phyloP scores from a whole-genome alignment of 2,888 invertebrate species.

The Patella caerulea region DNA sequence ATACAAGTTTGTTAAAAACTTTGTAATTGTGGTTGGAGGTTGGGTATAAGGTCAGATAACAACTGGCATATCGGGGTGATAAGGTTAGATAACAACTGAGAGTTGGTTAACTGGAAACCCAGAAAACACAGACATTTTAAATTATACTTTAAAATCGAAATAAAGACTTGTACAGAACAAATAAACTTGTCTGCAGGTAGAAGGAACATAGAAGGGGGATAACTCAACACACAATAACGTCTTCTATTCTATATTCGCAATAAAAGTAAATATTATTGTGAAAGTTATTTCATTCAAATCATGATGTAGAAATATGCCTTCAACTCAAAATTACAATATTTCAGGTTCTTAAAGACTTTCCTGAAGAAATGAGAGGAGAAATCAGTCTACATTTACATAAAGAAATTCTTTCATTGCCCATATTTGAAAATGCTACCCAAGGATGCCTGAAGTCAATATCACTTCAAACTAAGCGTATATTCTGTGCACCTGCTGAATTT shows the following conservation, averaged over 20 bases:
- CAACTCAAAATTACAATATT: slow-evolving; percentile 13
- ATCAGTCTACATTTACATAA: slow-evolving; percentile 96
- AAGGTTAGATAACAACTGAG: too few relatives aligned
- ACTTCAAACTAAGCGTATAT: slow-evolving; percentile 92
- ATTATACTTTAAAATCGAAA: too few relatives aligned
- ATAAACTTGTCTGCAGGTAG: background rate
- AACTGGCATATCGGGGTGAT: too few relatives aligned
- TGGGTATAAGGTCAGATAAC: too few relatives aligned
- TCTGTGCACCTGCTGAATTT: slow-evolving; percentile 96
- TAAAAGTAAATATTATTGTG: background rate
- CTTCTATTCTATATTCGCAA: background rate
- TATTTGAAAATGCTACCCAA: slow-evolving; percentile 94
- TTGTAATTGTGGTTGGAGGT: too few relatives aligned
- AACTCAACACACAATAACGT: background rate
- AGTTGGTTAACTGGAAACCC: too few relatives aligned
- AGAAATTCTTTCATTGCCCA: slow-evolving; percentile 92
- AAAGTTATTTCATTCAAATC: background rate
- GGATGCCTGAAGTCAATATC: slow-evolving; percentile 94
- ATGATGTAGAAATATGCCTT: background rate
- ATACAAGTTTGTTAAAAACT: too few relatives aligned
- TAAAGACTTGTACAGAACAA: too few relatives aligned
- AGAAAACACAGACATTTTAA: too few relatives aligned
- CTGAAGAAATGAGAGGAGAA: slow-evolving; percentile 94
- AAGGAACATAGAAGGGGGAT: background rate
- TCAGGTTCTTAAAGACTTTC: slow-evolving; percentile 84